phyloP scores from a whole-genome alignment of 2,797 vertebrate species.

The Enteromius argenteus region DNA sequence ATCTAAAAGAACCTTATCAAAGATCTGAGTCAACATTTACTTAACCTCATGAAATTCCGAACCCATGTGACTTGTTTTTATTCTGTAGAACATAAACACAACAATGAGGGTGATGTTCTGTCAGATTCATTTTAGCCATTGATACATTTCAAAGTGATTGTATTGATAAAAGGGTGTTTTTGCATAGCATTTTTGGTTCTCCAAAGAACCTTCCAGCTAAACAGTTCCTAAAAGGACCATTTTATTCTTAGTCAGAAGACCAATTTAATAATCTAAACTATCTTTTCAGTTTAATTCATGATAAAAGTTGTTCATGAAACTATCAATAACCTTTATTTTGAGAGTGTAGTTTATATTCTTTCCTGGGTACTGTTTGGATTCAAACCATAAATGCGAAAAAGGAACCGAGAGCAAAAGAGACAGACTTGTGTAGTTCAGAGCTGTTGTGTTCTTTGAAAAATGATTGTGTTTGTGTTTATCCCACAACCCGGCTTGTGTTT shows the following conservation, averaged over 20 bases:
- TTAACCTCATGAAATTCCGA: not conserved
- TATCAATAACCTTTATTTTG: not conserved
- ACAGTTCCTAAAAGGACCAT: not conserved
- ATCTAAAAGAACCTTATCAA: not conserved
- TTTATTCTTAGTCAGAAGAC: not conserved
- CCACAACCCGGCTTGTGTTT: conserved; percentile 36
- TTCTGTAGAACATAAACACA: not conserved
- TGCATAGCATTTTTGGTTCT: not conserved
- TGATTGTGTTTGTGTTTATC: conserved; percentile 66
- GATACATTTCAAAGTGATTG: not conserved
- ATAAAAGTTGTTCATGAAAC: not conserved
- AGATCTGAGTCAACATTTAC: not conserved
- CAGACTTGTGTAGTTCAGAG: not conserved
- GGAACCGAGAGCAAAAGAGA: not conserved
- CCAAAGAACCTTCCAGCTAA: not conserved
- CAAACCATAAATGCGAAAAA: not conserved
- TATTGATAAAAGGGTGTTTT: not conserved
- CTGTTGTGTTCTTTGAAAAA: conserved; percentile 33
- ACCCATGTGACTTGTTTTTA: not conserved
- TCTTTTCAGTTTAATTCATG: not conserved
- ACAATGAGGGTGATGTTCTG: not conserved
- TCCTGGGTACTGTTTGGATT: not conserved
- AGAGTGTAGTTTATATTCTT: not conserved
- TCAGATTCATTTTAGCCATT: not conserved
- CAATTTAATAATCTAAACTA: too few species aligned